Conservation (phyloP, 2,888 invertebrate species). For the Seladonia tumulorum region DNA sequence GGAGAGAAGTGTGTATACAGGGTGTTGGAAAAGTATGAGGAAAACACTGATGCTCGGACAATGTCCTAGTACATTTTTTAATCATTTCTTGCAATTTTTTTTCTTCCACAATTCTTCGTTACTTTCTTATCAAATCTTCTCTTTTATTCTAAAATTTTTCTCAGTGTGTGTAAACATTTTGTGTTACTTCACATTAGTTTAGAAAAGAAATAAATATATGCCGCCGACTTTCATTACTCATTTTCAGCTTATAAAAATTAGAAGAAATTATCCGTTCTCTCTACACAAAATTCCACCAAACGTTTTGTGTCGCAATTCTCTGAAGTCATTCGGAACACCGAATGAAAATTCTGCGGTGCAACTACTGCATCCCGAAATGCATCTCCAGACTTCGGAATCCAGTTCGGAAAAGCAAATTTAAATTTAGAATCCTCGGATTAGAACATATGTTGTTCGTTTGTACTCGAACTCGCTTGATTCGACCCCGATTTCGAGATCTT, state of each 20-base stretch:
- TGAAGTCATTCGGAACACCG: background rate
- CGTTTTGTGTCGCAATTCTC: background rate
- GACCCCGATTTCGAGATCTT: background rate
- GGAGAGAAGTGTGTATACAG: conserved; percentile 23
- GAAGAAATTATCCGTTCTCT: too few relatives aligned
- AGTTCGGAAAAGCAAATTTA: background rate
- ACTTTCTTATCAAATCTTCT: too few relatives aligned
- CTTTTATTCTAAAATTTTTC: too few relatives aligned
- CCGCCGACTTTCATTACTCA: too few relatives aligned
- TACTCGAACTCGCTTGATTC: background rate
- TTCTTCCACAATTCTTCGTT: too few relatives aligned
- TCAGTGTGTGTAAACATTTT: too few relatives aligned
- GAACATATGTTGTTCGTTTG: background rate
- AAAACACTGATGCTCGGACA: background rate
- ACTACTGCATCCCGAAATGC: background rate
- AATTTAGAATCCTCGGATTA: background rate
- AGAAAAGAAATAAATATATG: too few relatives aligned
- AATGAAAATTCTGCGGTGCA: background rate
- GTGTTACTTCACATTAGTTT: too few relatives aligned
- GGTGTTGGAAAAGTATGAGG: conserved; percentile 26
- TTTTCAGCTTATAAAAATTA: too few relatives aligned
- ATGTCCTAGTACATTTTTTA: background rate
- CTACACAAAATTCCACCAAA: background rate
- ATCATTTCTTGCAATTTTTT: background rate
- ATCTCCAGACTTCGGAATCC: background rate